Conservation (phyloP, 1,140 invertebrate genomes). For the Drosophila malerkotliana region DNA sequence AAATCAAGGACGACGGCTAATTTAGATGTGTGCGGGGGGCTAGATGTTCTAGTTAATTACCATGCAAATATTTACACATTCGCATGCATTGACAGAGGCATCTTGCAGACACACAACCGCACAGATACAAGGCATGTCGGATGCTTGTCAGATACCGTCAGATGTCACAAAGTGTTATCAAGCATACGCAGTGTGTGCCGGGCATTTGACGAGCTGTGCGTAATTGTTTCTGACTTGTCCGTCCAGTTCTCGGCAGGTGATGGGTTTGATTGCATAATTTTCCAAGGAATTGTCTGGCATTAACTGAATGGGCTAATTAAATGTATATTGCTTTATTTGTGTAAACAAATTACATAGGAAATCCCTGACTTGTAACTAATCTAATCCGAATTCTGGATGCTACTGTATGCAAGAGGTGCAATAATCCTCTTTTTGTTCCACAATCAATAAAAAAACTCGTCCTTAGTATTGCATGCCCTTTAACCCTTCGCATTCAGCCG, state of each 20-base stretch:
- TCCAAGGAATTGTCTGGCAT: conserved; percentile 2
- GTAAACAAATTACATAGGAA: background rate
- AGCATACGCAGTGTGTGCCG: conserved; percentile 39
- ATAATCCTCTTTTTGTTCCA: too few relatives aligned
- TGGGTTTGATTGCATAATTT: conserved; percentile 12
- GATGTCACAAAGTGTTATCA: conserved; percentile 37
- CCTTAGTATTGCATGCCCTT: background rate
- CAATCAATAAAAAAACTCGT: too few relatives aligned
- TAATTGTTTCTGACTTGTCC: conserved; percentile 45
- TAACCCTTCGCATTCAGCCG: background rate
- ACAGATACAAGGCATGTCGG: conserved; percentile 21
- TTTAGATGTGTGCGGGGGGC: conserved; percentile 16
- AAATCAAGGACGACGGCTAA: conserved; percentile 61
- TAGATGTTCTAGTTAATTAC: conserved; percentile 67
- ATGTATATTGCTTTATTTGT: background rate
- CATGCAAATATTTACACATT: conserved; percentile 71
- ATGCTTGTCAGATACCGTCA: conserved; percentile 47
- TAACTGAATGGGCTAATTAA: background rate
- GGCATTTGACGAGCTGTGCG: conserved; percentile 45
- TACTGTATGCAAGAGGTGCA: too few relatives aligned
- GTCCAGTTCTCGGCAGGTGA: conserved; percentile 23
- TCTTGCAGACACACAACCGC: conserved; percentile 10
- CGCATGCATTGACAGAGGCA: conserved; percentile 37
- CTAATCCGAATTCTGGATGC: too few relatives aligned
- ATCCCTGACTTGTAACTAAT: background rate